These are phyloP conservation scores for Lindbergichthys nudifrons DNA, from an alignment of 2,797 vertebrate genomes.

Conservation along the genomic window DNA sequence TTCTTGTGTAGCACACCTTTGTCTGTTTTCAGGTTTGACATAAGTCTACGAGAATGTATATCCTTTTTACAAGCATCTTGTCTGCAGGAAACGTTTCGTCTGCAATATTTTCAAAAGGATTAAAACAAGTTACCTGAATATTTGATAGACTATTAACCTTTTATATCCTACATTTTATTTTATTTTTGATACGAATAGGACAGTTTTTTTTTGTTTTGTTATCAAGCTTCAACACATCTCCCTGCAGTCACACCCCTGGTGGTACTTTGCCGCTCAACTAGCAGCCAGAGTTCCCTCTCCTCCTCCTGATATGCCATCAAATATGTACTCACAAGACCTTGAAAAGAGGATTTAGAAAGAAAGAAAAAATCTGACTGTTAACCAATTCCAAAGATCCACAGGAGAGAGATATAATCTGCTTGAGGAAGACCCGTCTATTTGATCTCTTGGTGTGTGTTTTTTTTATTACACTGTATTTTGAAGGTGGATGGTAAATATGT, in stretches of 20 bases:
- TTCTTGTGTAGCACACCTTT: not conserved
- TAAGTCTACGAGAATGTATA: not conserved
- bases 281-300: constrained; percentile 24
- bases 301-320: constrained; percentile 45
- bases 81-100: not conserved
- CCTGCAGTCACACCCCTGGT: constrained; percentile 35
- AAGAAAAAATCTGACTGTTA: constrained; percentile 31
- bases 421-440: constrained; percentile 28
- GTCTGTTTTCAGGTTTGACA: constrained; percentile 5
- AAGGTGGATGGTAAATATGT: constrained; percentile 29
- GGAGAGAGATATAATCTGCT: constrained; percentile 16
- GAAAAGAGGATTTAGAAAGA: constrained; percentile 35
- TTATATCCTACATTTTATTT: constrained; percentile 1
- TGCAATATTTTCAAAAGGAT: not conserved
- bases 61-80: not conserved
- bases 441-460: constrained; percentile 25
- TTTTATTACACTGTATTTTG: constrained; percentile 26
- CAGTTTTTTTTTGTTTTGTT: constrained; percentile 35
- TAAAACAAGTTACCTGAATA: constrained; percentile 26
- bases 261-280: constrained; percentile 23
- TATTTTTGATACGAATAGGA: not conserved
- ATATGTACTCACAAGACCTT: constrained; percentile 53
- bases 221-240: constrained; percentile 19
- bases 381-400: constrained; percentile 41
- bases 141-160: constrained; percentile 14